phyloP scores from a whole-genome alignment of 2,113 vertebrate species.

The Melanerpes aurifrons region DNA sequence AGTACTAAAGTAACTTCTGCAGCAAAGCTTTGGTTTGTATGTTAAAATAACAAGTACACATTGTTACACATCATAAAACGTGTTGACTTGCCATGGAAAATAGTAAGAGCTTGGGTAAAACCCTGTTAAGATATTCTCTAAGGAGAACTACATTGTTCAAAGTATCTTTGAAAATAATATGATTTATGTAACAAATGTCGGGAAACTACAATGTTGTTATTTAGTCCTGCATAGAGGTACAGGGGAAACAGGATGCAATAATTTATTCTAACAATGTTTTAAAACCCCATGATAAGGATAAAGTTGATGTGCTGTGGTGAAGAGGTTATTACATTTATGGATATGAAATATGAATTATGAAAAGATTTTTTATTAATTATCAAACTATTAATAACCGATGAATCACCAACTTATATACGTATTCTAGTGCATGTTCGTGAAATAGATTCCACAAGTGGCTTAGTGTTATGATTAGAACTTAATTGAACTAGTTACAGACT shows the following conservation, averaged over 20 bases:
- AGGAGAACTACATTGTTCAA: background rate
- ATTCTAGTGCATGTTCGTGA: too few species aligned
- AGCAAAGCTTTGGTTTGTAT: background rate
- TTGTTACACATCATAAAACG: background rate
- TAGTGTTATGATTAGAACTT: too few species aligned
- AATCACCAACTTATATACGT: too few species aligned
- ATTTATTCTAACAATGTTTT: conserved; percentile 12
- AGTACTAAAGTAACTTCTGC: background rate
- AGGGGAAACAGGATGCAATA: background rate
- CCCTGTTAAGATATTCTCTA: background rate
- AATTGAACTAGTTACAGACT: too few species aligned
- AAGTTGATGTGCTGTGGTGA: background rate
- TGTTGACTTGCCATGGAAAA: background rate
- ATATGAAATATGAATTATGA: too few species aligned
- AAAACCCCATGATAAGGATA: background rate
- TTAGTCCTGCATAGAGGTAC: background rate
- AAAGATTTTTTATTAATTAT: too few species aligned
- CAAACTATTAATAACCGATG: too few species aligned
- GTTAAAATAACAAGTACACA: background rate
- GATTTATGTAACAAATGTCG: rapidly evolving
- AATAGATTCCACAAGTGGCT: too few species aligned
- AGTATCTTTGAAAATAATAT: background rate
- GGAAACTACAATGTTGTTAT: background rate
- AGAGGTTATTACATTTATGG: too few species aligned
- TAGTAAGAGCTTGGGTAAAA: background rate